Percentiles rank a stretch among this genome's conserved stretches.
These are phyloP conservation scores for Centropus bengalensis DNA, from an alignment of 2,113 vertebrate species.

Conservation along the genomic window DNA sequence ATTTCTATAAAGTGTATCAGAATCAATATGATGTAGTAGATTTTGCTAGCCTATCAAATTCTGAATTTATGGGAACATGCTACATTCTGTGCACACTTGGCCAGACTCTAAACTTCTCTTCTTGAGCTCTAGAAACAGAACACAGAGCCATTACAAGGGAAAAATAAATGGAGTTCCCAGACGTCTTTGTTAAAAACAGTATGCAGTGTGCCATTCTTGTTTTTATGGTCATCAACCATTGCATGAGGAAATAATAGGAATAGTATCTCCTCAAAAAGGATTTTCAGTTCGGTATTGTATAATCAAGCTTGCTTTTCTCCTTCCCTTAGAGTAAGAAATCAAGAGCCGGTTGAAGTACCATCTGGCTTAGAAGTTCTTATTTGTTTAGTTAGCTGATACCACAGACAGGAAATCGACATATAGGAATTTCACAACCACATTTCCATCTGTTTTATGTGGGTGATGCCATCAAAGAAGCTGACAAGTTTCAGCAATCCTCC, in stretches of 20 bases:
- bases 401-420: constrained; percentile 61
- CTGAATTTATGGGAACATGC: not conserved
- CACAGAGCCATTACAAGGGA: not conserved
- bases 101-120: not conserved
- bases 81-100: not conserved
- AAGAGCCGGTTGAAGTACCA: constrained; percentile 14
- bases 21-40: not conserved
- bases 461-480: constrained; percentile 49
- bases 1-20: not conserved
- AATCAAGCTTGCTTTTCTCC: not conserved
- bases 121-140: not conserved
- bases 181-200: not conserved
- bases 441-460: constrained; percentile 64
- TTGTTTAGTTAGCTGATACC: constrained; percentile 60
- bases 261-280: not conserved
- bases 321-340: not conserved
- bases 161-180: not conserved
- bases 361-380: constrained; percentile 54
- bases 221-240: not conserved
- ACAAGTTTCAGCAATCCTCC: constrained; percentile 47
- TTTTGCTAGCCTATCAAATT: not conserved
- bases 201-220: not conserved
- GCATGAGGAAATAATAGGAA: not conserved
- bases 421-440: constrained; percentile 57
- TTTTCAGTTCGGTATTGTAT: constrained; percentile 4